Base-by-base conservation (phyloP, 2,113 vertebrate species). In the Cephalopterus ornatus region DNA sequence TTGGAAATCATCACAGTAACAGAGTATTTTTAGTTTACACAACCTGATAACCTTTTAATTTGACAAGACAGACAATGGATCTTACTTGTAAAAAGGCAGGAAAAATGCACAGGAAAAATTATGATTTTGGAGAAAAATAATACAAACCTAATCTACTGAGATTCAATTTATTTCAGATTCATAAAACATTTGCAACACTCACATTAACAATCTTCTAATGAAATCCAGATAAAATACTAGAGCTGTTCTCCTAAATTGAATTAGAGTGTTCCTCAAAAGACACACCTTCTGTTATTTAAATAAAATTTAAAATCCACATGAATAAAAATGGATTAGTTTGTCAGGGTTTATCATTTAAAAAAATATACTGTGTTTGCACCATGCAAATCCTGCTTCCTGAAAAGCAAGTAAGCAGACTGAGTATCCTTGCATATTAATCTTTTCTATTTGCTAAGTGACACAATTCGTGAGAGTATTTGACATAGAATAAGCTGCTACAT, bases 361-460 rank as follows among this genome's bases (percentile, higher is more conserved):
- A 81, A 95, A 96, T 95, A 95, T 72, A 68, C 33, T 44, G n/a
- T 80, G 68, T 56, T 74, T 50, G 37, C 55, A 94, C 35, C 91
- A 90, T 22, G 59, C 47, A 93, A 96, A 83, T 61, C 46, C 50
- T 94, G 79, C 56, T 61, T 89, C 33, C 41, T 62, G 66, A 71
- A 96, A 76, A 93, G 67, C 67, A 95, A 66, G 85, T 74, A 86
- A 93, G 65, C 73, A 75, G 78, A 53, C 41, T 0, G 4, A 96
- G 68, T 80, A 65, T 10, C 65, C 82, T 90, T 81, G 93, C 81
- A 97, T 80, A 82, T 70, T 94, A 96, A 96, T 92, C 61, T 93
- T 84, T 89, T 93, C 49, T 74, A 92, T 92, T 95, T 95, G 66
- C 85, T 95, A 93, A 94, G 81, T 95, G 89, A 94, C 50, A 81